Base-by-base conservation (phyloP, 2,888 invertebrate species). In the Dyspetes luteomarginatus region DNA sequence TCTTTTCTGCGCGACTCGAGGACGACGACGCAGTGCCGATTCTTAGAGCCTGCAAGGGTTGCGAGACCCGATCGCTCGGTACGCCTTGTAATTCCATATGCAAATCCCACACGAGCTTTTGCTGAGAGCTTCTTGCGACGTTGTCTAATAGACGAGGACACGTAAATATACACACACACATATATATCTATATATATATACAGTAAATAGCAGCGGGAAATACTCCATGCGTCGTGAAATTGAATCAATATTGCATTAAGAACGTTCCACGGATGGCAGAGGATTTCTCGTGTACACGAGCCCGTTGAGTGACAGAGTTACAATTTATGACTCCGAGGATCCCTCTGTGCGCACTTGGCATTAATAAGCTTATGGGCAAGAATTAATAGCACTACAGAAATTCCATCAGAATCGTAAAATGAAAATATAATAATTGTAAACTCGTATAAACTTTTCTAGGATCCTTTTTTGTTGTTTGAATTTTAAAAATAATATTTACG, bases 171-270 rank as follows among this genome's bases (percentile, higher is more conserved):
- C 15, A 48, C n/a, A 17, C 17, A 48, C 17, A 45, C n/a, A 15
- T 17, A n/a, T n/a, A 3, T 41, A 52, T 19, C 36, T 26, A 26
- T 26, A 43, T 26, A 43, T 64, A 43, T 17, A 36, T n/a, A 22
- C 19, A 52, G 22, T 17, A 22, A 22, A n/a, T n/a, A n/a, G n/a
- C n/a, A n/a, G n/a, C n/a, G n/a, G 41, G 45, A 65, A 75, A 73
- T 58, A 62, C 45, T 64, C 68, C 45, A 55, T 77, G 76, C 75
- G 60, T 76, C 75, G 71, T 83, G 78, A 83, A 80, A 87, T 86
- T 84, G 84, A 88, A 88, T 88, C 88, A 85, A 88, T 88, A 89
- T 88, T 85, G 85, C 73, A 85, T 86, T 84, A 85, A 75, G 78
- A 79, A 73, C 41, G 68, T 62, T 26, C 55, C 55, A 50, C 41